These are phyloP conservation scores for Oreonectes daqikongensis DNA, from an alignment of 2,797 vertebrate genomes.

Conservation along the genomic window DNA sequence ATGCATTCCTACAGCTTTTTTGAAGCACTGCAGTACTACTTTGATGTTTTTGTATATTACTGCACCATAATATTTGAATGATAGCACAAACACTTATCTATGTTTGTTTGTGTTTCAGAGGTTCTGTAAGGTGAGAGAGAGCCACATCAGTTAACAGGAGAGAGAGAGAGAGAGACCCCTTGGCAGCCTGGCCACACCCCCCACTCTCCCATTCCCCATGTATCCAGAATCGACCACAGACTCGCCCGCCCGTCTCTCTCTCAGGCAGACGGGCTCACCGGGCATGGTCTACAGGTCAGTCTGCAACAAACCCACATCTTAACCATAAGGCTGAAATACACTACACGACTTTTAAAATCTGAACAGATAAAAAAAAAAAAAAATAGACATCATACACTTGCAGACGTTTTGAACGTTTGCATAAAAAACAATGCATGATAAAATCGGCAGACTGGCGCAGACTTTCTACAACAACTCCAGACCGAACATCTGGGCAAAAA, in stretches of 20 bases:
- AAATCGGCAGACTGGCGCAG: no score
- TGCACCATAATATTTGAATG: neutral
- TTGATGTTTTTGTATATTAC: neutral
- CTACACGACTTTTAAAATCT: no score
- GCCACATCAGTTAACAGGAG: constrained; percentile 59
- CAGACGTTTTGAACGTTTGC: no score
- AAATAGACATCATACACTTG: no score
- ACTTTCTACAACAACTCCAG: no score
- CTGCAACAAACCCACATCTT: neutral
- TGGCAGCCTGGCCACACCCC: constrained; percentile 77
- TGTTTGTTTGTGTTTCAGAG: constrained; percentile 57
- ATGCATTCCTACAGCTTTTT: neutral
- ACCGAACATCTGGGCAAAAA: no score
- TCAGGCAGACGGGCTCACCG: constrained; percentile 94
- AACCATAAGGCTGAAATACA: no score
- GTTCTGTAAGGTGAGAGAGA: constrained; percentile 61
- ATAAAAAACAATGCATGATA: no score
- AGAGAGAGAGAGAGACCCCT: constrained; percentile 55
- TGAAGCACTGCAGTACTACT: neutral
- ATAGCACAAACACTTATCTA: neutral
- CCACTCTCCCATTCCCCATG: constrained; percentile 85
- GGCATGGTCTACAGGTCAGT: constrained; percentile 98
- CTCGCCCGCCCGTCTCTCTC: constrained; percentile 95
- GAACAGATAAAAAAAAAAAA: no score
- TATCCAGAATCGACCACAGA: constrained; percentile 99